These are phyloP conservation scores for Sakesphorus luctuosus DNA, from an alignment of 2,113 vertebrate genomes.

Conservation along the genomic window DNA sequence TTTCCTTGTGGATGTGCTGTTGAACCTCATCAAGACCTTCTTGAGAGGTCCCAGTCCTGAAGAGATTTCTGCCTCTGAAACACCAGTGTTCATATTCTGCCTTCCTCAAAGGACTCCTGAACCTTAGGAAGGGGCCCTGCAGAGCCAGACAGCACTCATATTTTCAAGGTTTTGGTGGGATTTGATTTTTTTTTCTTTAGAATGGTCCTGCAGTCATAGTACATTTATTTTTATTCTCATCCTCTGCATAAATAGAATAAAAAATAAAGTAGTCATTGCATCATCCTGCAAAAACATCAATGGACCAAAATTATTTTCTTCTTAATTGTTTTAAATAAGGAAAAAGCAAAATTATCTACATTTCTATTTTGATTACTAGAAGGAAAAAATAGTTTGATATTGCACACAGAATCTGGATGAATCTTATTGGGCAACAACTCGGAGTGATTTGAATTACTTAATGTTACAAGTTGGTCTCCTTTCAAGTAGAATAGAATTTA, in stretches of 20 bases:
- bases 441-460: not conserved
- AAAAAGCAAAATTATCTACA: not conserved
- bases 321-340: not conserved
- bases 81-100: no score
- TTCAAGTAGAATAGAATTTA: not conserved
- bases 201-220: not conserved
- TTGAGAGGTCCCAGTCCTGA: not conserved
- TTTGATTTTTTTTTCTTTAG: not conserved
- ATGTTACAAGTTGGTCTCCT: not conserved
- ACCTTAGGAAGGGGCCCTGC: not conserved
- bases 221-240: not conserved
- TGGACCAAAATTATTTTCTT: not conserved
- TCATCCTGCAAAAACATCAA: not conserved
- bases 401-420: not conserved
- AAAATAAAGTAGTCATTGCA: not conserved
- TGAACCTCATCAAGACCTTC: not conserved
- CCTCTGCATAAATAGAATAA: not conserved
- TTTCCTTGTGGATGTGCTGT: not conserved
- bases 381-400: not conserved
- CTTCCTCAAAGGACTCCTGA: not conserved
- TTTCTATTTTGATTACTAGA: not conserved
- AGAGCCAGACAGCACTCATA: not conserved
- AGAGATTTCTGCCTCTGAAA: not conserved
- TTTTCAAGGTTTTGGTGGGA: not conserved
- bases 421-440: not conserved